Conservation (phyloP, 2,113 vertebrate genomes). For the Epinephelus fuscoguttatus region DNA sequence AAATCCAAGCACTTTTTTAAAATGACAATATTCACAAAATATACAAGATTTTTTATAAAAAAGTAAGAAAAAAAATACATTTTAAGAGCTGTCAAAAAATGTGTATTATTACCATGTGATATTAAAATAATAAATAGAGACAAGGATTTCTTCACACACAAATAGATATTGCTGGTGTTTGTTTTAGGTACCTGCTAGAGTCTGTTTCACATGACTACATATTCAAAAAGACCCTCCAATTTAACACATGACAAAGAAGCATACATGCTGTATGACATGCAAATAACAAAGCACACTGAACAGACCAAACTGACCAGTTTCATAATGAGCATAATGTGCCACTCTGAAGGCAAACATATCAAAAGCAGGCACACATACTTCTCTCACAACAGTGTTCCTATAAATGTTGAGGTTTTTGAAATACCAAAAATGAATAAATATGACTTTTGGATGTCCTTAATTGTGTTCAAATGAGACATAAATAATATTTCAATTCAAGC, state of each 20-base stretch:
- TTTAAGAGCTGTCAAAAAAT: background rate
- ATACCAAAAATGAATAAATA: background rate
- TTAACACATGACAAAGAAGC: background rate
- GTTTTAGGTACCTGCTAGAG: background rate
- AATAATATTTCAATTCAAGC: background rate
- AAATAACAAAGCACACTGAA: background rate
- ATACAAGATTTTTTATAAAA: background rate
- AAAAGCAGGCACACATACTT: background rate
- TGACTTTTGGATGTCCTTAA: background rate
- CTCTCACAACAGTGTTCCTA: background rate
- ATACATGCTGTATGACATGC: background rate
- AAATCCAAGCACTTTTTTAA: background rate
- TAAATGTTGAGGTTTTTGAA: background rate
- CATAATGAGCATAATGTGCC: background rate
- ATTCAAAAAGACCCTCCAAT: background rate
- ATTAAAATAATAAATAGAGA: background rate
- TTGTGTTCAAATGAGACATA: background rate
- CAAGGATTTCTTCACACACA: background rate
- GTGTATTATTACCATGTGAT: background rate
- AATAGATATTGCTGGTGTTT: background rate
- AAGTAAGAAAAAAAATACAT: background rate
- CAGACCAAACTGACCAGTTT: background rate
- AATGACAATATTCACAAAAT: background rate
- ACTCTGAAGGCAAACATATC: no score
- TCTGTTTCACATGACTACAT: background rate